Evolutionary conservation across 2,888 invertebrate species (phyloP), one percentile per base, ranked within the genome.

Genomic region (Parnassius orleans): DNA sequence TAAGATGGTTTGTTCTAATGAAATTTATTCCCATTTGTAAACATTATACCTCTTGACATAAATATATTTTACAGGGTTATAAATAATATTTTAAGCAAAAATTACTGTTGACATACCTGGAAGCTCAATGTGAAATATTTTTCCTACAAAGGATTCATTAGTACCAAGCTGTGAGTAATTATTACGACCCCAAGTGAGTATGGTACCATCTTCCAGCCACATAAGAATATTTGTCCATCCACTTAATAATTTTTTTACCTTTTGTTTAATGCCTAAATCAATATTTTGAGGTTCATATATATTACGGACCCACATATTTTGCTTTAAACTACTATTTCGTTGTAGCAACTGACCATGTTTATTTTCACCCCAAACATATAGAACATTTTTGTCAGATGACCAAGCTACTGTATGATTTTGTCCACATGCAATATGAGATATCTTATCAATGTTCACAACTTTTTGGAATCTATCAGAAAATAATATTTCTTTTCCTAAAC

Each of bases 161-260:
- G 81, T 81, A 3, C 96, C 97, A 58, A 96, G 85, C 77, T 97
- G 96, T 1, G 96, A 96, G 82, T 96, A 96, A 70, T 93, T 94
- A 79, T 96, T 96, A 73, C 97, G 92, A 3, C 97, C 97, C 96
- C 96, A 97, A 12, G 94, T 90, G 41, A 93, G 86, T n/a, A 97
- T 81, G 64, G 92, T 88, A 12, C 95, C 94, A 76, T 92, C 90
- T 66, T 93, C 93, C 12, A 94, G 91, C 83, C 94, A 87, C 11
- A 94, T 87, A 5, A 94, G 92, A 70, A 94, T 94, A 80, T 97
- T 96, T 1, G 95, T 96, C 97, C 97, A 97, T 5, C 97, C 97
- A 71, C 94, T 93, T 68, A 92, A 83, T 43, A 96, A 84, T 64
- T 93, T 92, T 61, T 86, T 91, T 12, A 94, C 90, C 65, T 87